Conservation (phyloP, 2,113 vertebrate genomes). For the Oreochromis tanganicae region DNA sequence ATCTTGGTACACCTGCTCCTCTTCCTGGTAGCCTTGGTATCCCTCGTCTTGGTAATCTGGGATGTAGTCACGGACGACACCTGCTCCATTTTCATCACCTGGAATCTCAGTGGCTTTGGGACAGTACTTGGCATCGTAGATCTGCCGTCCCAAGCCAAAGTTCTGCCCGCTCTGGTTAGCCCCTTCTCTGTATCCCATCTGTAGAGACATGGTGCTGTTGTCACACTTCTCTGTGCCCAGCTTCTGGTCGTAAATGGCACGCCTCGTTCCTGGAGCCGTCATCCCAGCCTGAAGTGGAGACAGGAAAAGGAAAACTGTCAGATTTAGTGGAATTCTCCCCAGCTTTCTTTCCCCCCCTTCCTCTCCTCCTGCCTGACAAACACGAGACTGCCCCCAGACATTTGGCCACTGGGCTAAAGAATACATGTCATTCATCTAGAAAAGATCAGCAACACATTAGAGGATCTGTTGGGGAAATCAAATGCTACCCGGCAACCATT, state of each 20-base stretch:
- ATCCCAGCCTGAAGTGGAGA: constrained; percentile 81
- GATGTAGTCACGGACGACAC: constrained; percentile 6
- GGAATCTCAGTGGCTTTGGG: constrained; percentile 63
- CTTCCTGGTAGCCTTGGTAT: constrained; percentile 74
- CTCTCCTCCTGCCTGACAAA: not conserved
- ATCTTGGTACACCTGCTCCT: constrained; percentile 59
- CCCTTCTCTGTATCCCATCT: constrained; percentile 89
- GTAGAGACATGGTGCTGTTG: constrained; percentile 89
- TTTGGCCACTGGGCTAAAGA: not conserved
- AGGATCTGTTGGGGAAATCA: not conserved
- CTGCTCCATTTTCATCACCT: constrained; percentile 47
- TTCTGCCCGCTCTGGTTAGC: constrained; percentile 91
- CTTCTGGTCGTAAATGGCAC: constrained; percentile 90
- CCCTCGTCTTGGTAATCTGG: constrained; percentile 72
- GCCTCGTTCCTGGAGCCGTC: constrained; percentile 89
- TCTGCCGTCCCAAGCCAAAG: constrained; percentile 92
- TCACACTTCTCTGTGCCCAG: constrained; percentile 87
- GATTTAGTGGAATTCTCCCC: not conserved
- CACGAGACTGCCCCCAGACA: not conserved
- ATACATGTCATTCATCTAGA: not conserved
- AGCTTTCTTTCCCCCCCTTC: not conserved
- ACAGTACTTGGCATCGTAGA: constrained; percentile 93
- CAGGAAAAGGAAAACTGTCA: not conserved
- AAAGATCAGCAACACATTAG: not conserved
- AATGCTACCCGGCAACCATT: not conserved